Conservation (phyloP, 2,888 invertebrate species). For the Hipparchia sbordonii region DNA sequence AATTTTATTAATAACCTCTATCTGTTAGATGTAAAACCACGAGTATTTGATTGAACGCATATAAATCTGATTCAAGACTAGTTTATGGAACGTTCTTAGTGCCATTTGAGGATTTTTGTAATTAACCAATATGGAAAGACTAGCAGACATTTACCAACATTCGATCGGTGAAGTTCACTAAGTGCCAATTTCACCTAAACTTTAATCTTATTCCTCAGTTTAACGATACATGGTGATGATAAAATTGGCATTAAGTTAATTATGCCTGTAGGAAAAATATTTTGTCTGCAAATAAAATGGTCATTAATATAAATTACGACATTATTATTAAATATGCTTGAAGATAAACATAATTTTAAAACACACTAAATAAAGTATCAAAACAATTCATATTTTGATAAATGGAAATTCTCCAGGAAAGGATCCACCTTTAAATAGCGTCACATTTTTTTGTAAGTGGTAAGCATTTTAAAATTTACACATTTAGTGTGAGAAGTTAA, state of each 20-base stretch:
- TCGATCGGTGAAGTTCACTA: no score
- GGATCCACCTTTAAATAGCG: slow-evolving; percentile 19
- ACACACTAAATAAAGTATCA: slow-evolving; percentile 2
- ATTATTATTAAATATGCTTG: no score
- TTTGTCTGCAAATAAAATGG: no score
- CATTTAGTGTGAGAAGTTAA: slow-evolving; percentile 31
- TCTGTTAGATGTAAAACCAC: slow-evolving; percentile 31
- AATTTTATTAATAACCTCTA: slow-evolving; percentile 34
- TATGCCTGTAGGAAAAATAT: neutral
- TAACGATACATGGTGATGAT: neutral
- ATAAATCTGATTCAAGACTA: slow-evolving; percentile 7
- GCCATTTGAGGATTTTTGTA: neutral
- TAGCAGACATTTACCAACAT: neutral
- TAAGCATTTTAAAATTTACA: slow-evolving; percentile 32
- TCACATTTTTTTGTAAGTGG: slow-evolving; percentile 31
- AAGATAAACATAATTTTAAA: neutral
- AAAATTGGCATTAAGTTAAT: neutral
- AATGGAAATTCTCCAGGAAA: slow-evolving; percentile 16
- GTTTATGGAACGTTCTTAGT: neutral
- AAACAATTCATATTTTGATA: neutral
- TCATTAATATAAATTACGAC: no score
- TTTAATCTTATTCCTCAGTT: no score
- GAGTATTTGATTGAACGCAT: slow-evolving; percentile 18
- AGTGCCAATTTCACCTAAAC: no score
- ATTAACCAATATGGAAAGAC: neutral